Conservation (phyloP, 2,797 vertebrate species). For the Melanotaenia nigrans region DNA sequence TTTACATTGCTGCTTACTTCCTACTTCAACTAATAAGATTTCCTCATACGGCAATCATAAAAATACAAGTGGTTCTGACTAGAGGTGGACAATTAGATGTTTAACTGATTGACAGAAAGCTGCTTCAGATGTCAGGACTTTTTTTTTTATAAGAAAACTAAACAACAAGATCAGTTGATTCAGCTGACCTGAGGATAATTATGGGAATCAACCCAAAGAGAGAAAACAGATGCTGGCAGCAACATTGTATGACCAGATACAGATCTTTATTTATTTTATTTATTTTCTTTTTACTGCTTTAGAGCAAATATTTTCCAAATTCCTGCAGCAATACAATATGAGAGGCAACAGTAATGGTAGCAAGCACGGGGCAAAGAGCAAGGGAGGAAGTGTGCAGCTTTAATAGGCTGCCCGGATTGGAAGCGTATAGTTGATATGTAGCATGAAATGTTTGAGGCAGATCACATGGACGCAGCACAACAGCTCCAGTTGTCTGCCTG, state of each 20-base stretch:
- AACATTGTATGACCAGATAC: background rate
- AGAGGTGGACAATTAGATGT: slow-evolving; percentile 7
- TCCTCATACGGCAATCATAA: slow-evolving; percentile 3
- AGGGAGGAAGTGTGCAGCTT: background rate
- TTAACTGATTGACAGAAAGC: background rate
- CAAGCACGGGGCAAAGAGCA: background rate
- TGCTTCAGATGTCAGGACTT: background rate
- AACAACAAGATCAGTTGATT: background rate
- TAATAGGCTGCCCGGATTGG: background rate
- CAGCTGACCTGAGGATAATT: no score
- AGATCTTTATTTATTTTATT: background rate
- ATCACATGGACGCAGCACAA: background rate
- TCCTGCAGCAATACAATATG: background rate
- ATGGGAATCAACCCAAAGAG: background rate
- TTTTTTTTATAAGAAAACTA: background rate
- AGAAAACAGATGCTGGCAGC: background rate
- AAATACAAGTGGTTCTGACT: background rate
- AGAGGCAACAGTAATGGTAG: background rate
- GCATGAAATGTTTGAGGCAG: background rate
- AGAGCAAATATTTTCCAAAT: background rate
- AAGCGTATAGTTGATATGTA: background rate
- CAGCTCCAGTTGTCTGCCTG: background rate
- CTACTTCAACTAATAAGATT: slow-evolving; percentile 32
- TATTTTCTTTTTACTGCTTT: background rate
- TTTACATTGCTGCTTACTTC: slow-evolving; percentile 65